Evolutionary conservation across 2,797 vertebrate genomes (phyloP).

Genomic region (Sarcophilus harrisii): DNA sequence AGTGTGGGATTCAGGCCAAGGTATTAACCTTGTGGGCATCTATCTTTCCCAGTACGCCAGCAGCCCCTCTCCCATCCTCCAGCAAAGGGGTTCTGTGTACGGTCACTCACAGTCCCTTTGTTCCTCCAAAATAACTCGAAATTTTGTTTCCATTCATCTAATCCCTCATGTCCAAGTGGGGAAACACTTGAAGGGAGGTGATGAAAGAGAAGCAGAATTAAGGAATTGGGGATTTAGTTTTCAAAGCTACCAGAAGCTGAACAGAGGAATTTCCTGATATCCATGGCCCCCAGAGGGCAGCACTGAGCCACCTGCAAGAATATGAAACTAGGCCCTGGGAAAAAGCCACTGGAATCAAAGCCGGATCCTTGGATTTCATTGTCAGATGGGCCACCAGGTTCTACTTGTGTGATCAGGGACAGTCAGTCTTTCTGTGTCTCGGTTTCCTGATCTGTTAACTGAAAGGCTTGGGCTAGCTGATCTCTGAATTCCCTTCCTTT

Average conservation of each 20-base stretch:
- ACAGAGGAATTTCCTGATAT: rapidly evolving
- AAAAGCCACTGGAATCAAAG: not conserved
- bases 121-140: not conserved
- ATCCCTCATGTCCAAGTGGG: not conserved
- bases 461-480: not conserved
- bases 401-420: not conserved
- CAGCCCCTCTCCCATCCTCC: not conserved
- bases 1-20: not conserved
- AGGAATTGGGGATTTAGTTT: not conserved
- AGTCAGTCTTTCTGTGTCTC: not conserved
- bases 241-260: rapidly evolving
- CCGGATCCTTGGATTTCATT: not conserved
- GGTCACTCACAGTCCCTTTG: not conserved
- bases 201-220: not conserved
- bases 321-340: rapidly evolving
- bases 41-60: not conserved
- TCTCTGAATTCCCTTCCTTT: not conserved
- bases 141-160: not conserved
- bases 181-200: not conserved
- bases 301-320: slow-evolving; percentile 47
- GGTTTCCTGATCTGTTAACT: not conserved
- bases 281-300: slow-evolving; percentile 68
- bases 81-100: not conserved
- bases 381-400: not conserved
- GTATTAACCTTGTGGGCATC: not conserved